Conservation (phyloP, 2,113 vertebrate species). For the Cettia cetti region DNA sequence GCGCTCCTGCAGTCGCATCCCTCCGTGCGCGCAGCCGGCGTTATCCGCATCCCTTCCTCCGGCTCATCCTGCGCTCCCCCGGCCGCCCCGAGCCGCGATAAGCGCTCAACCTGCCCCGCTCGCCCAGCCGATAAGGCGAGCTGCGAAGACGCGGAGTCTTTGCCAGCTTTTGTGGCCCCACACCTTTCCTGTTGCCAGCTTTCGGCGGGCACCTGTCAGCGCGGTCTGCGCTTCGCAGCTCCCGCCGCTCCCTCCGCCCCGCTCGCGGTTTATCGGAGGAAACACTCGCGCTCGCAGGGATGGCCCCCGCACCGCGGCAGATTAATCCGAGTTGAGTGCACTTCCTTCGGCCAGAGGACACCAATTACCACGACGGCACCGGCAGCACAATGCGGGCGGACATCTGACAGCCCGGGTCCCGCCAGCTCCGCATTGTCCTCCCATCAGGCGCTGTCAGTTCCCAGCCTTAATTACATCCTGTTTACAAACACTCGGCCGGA, state of each 20-base stretch:
- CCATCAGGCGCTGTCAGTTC: slow-evolving; percentile 86
- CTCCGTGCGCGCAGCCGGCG: neutral
- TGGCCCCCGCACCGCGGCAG: slow-evolving; percentile 92
- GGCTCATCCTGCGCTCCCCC: neutral
- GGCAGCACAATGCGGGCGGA: slow-evolving; percentile 93
- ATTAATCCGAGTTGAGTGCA: slow-evolving; percentile 96
- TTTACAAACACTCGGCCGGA: slow-evolving; percentile 93
- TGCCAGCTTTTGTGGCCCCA: slow-evolving; percentile 52
- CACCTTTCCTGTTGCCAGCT: slow-evolving; percentile 85
- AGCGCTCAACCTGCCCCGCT: slow-evolving; percentile 61
- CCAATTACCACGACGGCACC: slow-evolving; percentile 95
- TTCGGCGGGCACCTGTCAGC: slow-evolving; percentile 93
- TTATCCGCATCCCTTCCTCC: slow-evolving; percentile 11
- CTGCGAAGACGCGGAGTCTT: slow-evolving; percentile 69
- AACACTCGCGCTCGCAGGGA: slow-evolving; percentile 94
- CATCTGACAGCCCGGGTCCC: slow-evolving; percentile 87
- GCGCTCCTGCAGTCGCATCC: neutral
- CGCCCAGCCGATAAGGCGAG: slow-evolving; percentile 73
- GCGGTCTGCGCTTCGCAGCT: slow-evolving; percentile 62
- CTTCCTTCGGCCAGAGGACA: slow-evolving; percentile 97
- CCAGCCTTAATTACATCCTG: slow-evolving; percentile 98
- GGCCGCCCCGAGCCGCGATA: slow-evolving; percentile 53
- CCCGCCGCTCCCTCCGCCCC: slow-evolving; percentile 50
- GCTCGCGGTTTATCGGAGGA: slow-evolving; percentile 94
- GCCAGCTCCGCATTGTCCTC: slow-evolving; percentile 89